Evolutionary conservation across 2,113 vertebrate species (phyloP).

Genomic region (Paracanthobrama guichenoti): DNA sequence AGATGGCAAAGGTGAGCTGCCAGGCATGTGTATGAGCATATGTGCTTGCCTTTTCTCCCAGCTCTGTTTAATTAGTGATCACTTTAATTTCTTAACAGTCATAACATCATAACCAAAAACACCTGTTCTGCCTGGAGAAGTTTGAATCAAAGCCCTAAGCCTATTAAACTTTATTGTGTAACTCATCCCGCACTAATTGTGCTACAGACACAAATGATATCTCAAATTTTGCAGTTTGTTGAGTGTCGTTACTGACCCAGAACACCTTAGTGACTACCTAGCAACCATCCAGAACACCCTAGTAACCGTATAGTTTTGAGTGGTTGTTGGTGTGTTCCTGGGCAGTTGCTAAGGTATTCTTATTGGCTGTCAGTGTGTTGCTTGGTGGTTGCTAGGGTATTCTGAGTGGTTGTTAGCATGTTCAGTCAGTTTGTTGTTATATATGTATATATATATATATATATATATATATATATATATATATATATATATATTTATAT

Average conservation of each 20-base stretch:
- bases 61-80: conserved; percentile 12
- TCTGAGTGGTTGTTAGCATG: neutral
- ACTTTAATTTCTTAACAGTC: conserved; percentile 3
- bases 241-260: neutral
- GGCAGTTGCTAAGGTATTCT: no score
- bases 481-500: no score
- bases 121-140: neutral
- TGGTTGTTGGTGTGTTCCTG: no score
- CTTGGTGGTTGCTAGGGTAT: no score
- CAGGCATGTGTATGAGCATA: neutral
- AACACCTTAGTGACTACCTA: neutral
- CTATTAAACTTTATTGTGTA: neutral
- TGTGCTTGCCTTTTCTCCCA: conserved; percentile 3
- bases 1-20: conserved; percentile 50
- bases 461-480: no score
- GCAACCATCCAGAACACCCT: neutral
- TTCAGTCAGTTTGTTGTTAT: no score
- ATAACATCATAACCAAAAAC: neutral
- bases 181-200: neutral
- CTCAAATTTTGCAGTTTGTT: neutral
- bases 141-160: neutral
- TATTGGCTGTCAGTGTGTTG: no score
- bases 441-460: no score
- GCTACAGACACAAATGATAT: neutral
- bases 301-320: neutral